phyloP scores from a whole-genome alignment of 2,113 vertebrate species.

The Gymnogyps californianus region DNA sequence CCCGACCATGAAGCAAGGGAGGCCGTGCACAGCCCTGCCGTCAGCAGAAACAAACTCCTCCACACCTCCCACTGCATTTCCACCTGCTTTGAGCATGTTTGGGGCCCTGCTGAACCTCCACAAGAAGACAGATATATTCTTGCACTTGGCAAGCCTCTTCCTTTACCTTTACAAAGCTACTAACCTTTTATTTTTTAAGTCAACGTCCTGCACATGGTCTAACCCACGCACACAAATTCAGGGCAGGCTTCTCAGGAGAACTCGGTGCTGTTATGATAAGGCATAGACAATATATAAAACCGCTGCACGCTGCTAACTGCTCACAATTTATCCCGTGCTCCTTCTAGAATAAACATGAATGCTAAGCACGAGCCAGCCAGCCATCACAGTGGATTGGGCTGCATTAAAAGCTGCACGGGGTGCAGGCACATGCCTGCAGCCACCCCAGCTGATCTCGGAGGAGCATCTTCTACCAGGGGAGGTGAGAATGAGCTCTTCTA shows the following conservation, averaged over 20 bases:
- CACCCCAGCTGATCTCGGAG: background rate
- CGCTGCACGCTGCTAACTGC: background rate
- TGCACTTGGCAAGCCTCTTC: background rate
- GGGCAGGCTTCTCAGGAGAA: background rate
- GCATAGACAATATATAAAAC: background rate
- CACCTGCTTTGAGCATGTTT: fast-evolving
- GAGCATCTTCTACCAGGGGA: background rate
- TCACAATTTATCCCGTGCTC: background rate
- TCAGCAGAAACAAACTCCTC: background rate
- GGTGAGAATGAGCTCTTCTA: background rate
- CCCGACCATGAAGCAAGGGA: fast-evolving
- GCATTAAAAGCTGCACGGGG: fast-evolving
- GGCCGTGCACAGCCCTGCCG: background rate
- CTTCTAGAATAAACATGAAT: background rate
- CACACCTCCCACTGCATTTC: background rate
- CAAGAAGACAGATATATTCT: background rate
- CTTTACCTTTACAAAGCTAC: background rate
- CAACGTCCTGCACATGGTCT: fast-evolving
- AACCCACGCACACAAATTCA: background rate
- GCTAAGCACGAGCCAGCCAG: background rate
- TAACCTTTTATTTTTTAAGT: background rate
- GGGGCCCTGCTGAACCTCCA: background rate
- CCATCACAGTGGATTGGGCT: background rate
- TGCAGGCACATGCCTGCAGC: background rate
- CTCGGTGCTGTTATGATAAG: fast-evolving